Evolutionary conservation across 2,797 vertebrate genomes (phyloP), one percentile per base, ranked within the genome.

Genomic region (Coreius guichenoti): DNA sequence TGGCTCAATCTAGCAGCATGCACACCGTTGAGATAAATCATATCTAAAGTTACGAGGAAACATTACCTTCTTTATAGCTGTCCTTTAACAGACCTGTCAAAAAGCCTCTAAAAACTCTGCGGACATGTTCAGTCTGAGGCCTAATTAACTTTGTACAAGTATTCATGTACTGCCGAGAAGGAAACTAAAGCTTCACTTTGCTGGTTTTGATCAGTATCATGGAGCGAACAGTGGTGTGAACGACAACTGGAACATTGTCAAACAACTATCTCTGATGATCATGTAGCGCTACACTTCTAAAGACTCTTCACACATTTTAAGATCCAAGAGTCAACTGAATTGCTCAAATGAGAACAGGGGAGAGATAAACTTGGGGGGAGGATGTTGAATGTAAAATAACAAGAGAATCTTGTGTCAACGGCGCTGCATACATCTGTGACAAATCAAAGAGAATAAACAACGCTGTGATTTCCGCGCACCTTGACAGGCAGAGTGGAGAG

Each of bases 131-230:
- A 83, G 90, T 88, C 89, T 87, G 70, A 84, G 84, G 89, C 93
- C 93, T 95, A 92, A 94, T 94, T 94, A 95, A 87, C 11, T 26
- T 91, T 90, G 87, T 88, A 89, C 92, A 88, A 91, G 91, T 93
- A 92, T 91, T 89, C 92, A 93, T 89, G 23, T 88, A 92, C 91
- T 29, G 21, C 91, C 91, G 88, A 91, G 86, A 89, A 89, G 89
- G 89, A 91, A 92, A 93, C 90, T 94, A 94, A 94, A 92, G 90
- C 94, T 91, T 88, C 88, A 92, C 93, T 95, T 95, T 93, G 92
- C 90, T 87, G 89, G 90, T 89, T 92, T 94, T 95, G 92, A 94
- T 93, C 93, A 93, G 92, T 90, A 91, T 80, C 93, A 90, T 84
- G 88, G 86, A 86, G 45, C 1, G 5, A 4, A 82, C 29, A 56